Base-by-base conservation (phyloP, 2,888 invertebrate species). In the Alloscopus bannaensis region DNA sequence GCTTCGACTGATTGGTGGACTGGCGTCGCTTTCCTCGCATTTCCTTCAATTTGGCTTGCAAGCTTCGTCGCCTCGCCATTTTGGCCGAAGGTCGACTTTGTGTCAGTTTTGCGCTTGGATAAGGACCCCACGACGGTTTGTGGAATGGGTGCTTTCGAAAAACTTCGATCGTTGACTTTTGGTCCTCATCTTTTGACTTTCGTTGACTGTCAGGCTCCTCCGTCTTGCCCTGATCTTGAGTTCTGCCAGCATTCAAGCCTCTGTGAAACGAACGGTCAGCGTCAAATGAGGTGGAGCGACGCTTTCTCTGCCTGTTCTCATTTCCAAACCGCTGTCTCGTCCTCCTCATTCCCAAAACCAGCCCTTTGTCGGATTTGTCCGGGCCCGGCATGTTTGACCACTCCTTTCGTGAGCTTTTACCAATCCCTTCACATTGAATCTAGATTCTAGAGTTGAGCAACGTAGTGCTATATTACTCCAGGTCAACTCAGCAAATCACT, bases 121-220 rank as follows among this genome's bases (percentile, higher is more conserved):
- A 75, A n/a, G 60, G 59, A 2, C 57, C 68, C 75, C 68, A 75
- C 0, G 31, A 18, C 8, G 59, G 36, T 22, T 75, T 66, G 50
- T 75, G 75, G 22, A 28, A 68, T 2, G 75, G 75, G 22, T 75
- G 75, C 22, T 57, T 75, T 0, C 75, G 66, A 26, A 42, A 26
- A 1, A 28, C 65, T 4, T 24, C 36, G 2, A 16, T 11, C 1
- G 22, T 40, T 24, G 26, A 20, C 16, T 50, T 22, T n/a, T 47
- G 8, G 8, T 47, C 47, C 47, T 47, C 18, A 6, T 6, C 16
- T 8, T 20, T 20, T n/a, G 13, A 26, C 28, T 55, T 11, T 16
- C 26, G 13, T 26, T 28, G 22, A 1, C 2, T 16, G 2, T 55
- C 55, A 26, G 18, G 20, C 16, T 50, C 20, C 20, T 20, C 20